A percentile compares a stretch with the other conserved stretches of the same genome.
Conservation (phyloP, 2,797 vertebrate genomes). For the Lacerta viridis region DNA sequence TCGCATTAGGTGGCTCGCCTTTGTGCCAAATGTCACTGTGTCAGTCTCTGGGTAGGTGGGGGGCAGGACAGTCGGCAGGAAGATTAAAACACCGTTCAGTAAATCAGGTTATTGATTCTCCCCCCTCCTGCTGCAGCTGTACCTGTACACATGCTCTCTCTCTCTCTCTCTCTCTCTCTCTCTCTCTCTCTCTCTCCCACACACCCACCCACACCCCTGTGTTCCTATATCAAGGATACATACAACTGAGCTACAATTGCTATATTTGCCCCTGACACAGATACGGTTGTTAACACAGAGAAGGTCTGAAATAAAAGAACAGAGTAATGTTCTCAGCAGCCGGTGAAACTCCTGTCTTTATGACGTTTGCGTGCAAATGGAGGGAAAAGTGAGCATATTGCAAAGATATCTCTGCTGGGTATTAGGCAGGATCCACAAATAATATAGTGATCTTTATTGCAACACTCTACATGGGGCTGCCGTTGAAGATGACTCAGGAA, state of each 20-base stretch:
- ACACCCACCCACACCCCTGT: neutral
- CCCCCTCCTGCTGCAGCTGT: neutral
- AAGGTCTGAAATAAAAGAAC: neutral
- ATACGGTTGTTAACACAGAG: neutral
- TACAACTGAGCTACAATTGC: neutral
- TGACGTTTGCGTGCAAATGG: too few relatives aligned
- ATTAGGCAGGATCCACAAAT: too few relatives aligned
- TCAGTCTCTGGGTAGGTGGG: constrained; percentile 48
- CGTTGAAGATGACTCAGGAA: too few relatives aligned
- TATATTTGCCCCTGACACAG: neutral
- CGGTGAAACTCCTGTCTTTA: too few relatives aligned
- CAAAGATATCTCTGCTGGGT: too few relatives aligned
- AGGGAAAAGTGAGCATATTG: too few relatives aligned
- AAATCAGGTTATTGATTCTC: constrained; percentile 74
- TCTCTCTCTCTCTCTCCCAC: too few relatives aligned
- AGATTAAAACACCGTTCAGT: constrained; percentile 70
- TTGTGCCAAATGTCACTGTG: constrained; percentile 75
- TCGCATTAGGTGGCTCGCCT: constrained; percentile 78
- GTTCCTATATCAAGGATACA: neutral
- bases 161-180: too few relatives aligned
- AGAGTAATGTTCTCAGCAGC: too few relatives aligned
- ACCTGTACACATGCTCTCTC: neutral
- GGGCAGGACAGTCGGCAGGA: neutral
- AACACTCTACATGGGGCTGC: too few relatives aligned
- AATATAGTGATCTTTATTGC: too few relatives aligned